Conservation (phyloP, 1,140 invertebrate genomes). For the Drosophila subpulchrella region DNA sequence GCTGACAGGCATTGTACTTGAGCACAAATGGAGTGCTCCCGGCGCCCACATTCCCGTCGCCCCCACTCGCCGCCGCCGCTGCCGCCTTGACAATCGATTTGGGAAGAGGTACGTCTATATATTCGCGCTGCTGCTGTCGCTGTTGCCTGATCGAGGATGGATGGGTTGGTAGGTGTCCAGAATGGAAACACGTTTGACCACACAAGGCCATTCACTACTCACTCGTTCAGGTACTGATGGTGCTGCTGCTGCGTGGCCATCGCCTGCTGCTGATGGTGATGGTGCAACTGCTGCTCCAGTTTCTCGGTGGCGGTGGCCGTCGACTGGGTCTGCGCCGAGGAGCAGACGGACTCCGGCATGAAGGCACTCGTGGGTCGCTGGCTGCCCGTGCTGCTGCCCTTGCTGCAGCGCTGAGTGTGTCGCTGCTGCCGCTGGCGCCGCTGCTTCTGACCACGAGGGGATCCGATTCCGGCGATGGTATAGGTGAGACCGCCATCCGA, state of each 20-base stretch:
- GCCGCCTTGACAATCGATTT: conserved; percentile 80
- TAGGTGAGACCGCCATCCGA: conserved; percentile 81
- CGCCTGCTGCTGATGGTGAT: conserved; percentile 76
- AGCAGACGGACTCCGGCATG: conserved; percentile 77
- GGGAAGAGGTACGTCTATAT: conserved; percentile 84
- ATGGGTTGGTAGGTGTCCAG: background rate
- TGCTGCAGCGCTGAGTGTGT: conserved; percentile 69
- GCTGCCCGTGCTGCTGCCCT: conserved; percentile 51
- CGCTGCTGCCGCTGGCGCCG: conserved; percentile 66
- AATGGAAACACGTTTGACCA: conserved; percentile 38
- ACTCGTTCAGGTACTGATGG: conserved; percentile 78
- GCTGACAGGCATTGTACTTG: conserved; percentile 79
- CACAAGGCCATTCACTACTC: conserved; percentile 54
- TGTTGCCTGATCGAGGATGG: conserved; percentile 27
- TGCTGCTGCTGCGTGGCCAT: conserved; percentile 73
- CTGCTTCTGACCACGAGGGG: conserved; percentile 61
- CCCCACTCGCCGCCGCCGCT: conserved; percentile 27
- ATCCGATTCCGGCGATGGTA: conserved; percentile 69
- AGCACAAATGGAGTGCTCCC: conserved; percentile 70
- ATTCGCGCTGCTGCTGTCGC: conserved; percentile 68
- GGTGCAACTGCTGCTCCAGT: conserved; percentile 75
- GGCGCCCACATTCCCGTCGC: conserved; percentile 20
- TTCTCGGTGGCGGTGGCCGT: conserved; percentile 79
- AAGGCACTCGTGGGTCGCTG: conserved; percentile 69
- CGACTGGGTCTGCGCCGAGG: conserved; percentile 77